These are phyloP conservation scores for Cinclus mexicanus DNA, from an alignment of 2,113 vertebrate species.

Conservation along the genomic window DNA sequence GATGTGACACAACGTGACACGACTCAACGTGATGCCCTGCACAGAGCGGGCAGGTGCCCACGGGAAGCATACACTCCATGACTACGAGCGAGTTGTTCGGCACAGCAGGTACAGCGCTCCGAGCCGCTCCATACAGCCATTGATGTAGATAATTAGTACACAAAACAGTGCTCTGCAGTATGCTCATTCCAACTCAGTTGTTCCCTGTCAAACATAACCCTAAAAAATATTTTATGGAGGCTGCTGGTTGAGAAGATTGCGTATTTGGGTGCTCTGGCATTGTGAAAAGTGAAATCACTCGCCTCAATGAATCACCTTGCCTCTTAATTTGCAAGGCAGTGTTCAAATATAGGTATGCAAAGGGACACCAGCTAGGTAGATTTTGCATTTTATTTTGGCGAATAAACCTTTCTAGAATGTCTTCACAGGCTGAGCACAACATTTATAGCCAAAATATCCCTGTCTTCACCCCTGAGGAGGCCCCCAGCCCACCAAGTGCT, in stretches of 20 bases:
- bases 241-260: neutral
- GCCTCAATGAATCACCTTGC: fast-evolving
- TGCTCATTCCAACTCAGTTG: conserved; percentile 37
- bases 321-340: neutral
- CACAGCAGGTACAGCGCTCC: conserved; percentile 57
- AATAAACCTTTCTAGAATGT: neutral
- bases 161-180: neutral
- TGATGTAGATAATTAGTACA: conserved; percentile 66
- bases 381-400: neutral
- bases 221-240: neutral
- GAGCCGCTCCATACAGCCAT: neutral
- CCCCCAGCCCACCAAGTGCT: neutral
- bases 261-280: neutral
- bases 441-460: neutral
- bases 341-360: neutral
- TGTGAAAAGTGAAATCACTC: neutral
- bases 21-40: conserved; percentile 38
- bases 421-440: neutral
- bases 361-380: neutral
- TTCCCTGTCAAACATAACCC: neutral
- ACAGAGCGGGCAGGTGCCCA: conserved; percentile 65
- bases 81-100: conserved; percentile 19
- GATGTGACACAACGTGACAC: conserved; percentile 66
- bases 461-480: neutral
- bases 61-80: conserved; percentile 47